These are phyloP conservation scores for Malacoctenus gilli DNA, from an alignment of 2,797 vertebrate species.

Conservation along the genomic window DNA sequence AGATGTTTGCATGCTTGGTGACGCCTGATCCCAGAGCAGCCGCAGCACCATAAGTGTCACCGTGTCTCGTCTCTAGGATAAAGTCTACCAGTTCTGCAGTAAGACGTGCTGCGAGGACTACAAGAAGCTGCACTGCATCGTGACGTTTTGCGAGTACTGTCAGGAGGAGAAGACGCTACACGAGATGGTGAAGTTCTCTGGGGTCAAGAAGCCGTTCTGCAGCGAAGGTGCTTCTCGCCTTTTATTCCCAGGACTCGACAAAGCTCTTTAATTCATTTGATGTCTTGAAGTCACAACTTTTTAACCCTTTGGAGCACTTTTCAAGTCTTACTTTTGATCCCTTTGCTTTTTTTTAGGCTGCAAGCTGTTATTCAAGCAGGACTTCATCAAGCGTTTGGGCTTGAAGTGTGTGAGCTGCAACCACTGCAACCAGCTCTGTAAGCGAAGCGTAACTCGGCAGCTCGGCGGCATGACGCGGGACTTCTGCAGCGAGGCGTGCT, in stretches of 20 bases:
- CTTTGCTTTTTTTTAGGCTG: constrained; percentile 81
- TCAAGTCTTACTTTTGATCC: not conserved
- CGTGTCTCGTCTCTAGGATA: constrained; percentile 89
- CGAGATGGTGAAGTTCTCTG: constrained; percentile 95
- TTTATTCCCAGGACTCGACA: not conserved
- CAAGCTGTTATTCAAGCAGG: constrained; percentile 97
- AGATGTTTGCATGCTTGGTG: too few species aligned
- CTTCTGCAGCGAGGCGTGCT: constrained; percentile 94
- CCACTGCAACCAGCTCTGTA: constrained; percentile 97
- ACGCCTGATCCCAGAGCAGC: too few species aligned
- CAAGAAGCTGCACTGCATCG: constrained; percentile 98
- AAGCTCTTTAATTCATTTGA: not conserved
- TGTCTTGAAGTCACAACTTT: not conserved
- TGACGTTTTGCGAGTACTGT: constrained; percentile 97
- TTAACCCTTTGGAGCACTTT: too few species aligned
- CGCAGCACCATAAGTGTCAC: too few species aligned
- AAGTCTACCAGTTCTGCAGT: constrained; percentile 97
- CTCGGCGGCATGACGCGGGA: constrained; percentile 92
- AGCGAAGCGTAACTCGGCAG: constrained; percentile 90
- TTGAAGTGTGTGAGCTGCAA: constrained; percentile 98
- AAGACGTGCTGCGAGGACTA: constrained; percentile 96
- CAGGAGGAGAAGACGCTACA: constrained; percentile 98
- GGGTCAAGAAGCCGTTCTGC: constrained; percentile 95
- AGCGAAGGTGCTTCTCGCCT: constrained; percentile 88
- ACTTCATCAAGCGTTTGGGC: constrained; percentile 93